Conservation (phyloP, 2,113 vertebrate species). For the Corydoras maculifer region DNA sequence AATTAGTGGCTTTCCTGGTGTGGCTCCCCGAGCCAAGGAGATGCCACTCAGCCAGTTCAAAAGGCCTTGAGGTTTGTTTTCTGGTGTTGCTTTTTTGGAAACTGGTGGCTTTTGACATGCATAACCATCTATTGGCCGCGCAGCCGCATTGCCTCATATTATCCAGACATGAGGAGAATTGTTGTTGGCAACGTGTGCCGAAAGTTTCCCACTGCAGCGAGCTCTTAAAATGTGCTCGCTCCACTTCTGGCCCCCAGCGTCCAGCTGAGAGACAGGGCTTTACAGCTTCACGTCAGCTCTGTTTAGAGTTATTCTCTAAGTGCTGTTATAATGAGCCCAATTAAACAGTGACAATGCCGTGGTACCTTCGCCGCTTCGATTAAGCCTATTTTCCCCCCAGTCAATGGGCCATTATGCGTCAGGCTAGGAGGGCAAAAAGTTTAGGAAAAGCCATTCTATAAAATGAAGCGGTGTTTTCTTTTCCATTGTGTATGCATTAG, state of each 20-base stretch:
- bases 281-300: not conserved
- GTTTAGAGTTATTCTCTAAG: constrained; percentile 32
- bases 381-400: constrained; percentile 5
- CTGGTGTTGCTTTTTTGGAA: constrained; percentile 72
- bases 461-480: constrained; percentile 34
- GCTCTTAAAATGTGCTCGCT: constrained; percentile 52
- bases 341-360: constrained; percentile 13
- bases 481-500: constrained; percentile 30
- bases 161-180: constrained; percentile 68
- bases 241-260: constrained; percentile 31
- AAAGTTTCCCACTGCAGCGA: constrained; percentile 62
- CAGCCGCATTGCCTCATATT: constrained; percentile 71
- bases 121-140: constrained; percentile 62
- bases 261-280: constrained; percentile 24
- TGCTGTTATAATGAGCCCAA: constrained; percentile 42
- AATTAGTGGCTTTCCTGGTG: constrained; percentile 70
- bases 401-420: not conserved
- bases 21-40: constrained; percentile 60
- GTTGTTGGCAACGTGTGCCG: constrained; percentile 65
- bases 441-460: not conserved
- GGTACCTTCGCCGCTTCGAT: constrained; percentile 11
- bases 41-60: constrained; percentile 67
- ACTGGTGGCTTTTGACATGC: constrained; percentile 72
- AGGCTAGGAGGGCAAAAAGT: not conserved
- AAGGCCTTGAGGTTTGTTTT: constrained; percentile 69